These are phyloP conservation scores for Phocoena sinus DNA, from an alignment of 2,113 vertebrate genomes.

Conservation along the genomic window DNA sequence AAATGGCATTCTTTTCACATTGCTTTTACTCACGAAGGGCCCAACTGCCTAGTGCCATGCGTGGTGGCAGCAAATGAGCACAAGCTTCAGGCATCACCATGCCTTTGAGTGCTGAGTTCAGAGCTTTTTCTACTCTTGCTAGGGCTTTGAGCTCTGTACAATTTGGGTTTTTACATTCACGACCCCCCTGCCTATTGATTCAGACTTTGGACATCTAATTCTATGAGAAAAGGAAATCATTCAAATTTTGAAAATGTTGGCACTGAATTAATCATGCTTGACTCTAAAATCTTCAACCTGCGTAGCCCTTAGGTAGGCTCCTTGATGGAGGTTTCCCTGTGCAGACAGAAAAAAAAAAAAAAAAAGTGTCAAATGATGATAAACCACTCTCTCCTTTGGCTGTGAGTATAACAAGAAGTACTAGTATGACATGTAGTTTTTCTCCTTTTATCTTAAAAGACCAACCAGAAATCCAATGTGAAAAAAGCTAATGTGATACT, in stretches of 20 bases:
- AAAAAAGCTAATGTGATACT: conserved; percentile 71
- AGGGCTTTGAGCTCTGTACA: background rate
- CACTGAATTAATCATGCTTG: conserved; percentile 10
- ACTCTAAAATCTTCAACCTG: conserved; percentile 23
- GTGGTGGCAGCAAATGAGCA: fast-evolving
- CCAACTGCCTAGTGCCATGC: fast-evolving
- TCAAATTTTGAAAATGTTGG: conserved; percentile 16
- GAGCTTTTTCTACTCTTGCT: background rate
- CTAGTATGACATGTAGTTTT: conserved; percentile 51
- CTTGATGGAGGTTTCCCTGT: background rate
- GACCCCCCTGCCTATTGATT: background rate
- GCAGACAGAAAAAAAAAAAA: background rate
- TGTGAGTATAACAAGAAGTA: conserved; percentile 36
- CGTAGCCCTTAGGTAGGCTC: conserved; percentile 33
- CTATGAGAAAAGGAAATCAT: conserved; percentile 3
- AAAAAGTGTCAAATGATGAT: conserved; percentile 12
- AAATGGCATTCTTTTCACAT: background rate
- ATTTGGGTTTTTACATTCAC: background rate
- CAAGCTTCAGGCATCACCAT: background rate
- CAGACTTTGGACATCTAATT: background rate
- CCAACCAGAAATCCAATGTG: conserved; percentile 68
- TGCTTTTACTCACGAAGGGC: background rate
- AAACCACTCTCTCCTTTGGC: conserved; percentile 25
- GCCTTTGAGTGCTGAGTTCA: background rate
- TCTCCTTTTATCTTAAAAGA: conserved; percentile 72